Evolutionary conservation across 2,888 invertebrate genomes (phyloP).

Genomic region (Bugula neritina): DNA sequence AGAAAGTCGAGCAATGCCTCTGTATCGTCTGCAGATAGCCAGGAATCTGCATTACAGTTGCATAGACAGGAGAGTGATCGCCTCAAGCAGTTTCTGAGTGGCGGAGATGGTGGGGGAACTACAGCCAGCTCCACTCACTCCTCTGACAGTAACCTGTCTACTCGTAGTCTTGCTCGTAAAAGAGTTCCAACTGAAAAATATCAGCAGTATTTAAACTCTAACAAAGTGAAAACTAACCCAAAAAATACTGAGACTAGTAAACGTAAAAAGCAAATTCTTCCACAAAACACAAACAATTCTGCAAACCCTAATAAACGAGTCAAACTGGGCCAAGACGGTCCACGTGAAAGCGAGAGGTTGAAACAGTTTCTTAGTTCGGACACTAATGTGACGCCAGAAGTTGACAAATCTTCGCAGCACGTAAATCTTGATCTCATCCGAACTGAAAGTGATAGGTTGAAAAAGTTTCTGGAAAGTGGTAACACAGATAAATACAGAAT

Average conservation of each 20-base stretch:
- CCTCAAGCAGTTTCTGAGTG: slow-evolving; percentile 14
- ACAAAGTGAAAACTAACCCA: neutral
- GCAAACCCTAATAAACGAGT: neutral
- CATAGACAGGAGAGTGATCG: slow-evolving; percentile 2
- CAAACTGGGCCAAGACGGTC: neutral
- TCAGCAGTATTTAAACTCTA: neutral
- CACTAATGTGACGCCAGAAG: neutral
- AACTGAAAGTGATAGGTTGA: neutral
- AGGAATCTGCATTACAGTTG: neutral
- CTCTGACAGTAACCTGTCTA: neutral
- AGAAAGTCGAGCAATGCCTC: neutral
- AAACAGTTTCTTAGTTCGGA: neutral
- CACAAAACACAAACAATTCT: neutral
- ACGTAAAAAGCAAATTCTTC: neutral
- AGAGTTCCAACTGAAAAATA: neutral
- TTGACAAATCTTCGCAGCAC: neutral
- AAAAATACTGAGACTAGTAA: too few species aligned
- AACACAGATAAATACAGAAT: neutral
- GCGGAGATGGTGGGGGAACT: too few species aligned
- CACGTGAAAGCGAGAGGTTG: neutral
- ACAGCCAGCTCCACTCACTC: neutral
- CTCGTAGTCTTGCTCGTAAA: neutral
- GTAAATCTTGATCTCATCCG: neutral
- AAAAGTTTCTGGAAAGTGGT: neutral
- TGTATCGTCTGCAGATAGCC: neutral